A percentile compares a stretch with the other conserved stretches of the same genome.
phyloP scores from a whole-genome alignment of 2,113 vertebrate genomes.

The Corythornis cristatus region DNA sequence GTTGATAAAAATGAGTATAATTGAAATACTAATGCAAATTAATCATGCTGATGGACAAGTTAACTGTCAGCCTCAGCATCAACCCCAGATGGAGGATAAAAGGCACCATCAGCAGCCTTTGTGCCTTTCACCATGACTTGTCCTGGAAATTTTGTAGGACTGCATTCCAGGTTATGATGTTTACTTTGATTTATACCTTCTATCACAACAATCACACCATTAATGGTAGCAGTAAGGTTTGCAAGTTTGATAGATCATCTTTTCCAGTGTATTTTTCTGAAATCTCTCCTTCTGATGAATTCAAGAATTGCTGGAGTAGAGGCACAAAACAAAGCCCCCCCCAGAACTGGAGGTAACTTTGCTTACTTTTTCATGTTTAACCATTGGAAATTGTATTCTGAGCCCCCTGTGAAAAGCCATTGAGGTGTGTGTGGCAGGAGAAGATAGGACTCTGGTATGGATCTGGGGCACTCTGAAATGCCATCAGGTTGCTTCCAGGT shows the following conservation, averaged over 20 bases:
- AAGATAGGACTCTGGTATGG: background rate
- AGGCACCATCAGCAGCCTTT: background rate
- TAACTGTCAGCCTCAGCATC: background rate
- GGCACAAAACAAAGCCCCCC: background rate
- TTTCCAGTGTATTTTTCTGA: background rate
- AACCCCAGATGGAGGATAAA: background rate
- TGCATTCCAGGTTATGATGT: fast-evolving
- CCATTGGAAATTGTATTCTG: background rate
- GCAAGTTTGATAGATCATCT: background rate
- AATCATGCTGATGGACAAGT: background rate
- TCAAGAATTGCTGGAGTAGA: background rate
- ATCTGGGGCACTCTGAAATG: background rate
- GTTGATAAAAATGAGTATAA: background rate
- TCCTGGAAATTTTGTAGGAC: background rate
- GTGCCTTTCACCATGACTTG: background rate
- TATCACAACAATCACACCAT: background rate
- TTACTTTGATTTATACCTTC: background rate
- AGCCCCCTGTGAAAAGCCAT: background rate
- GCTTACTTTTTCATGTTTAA: background rate
- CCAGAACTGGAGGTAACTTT: too few species aligned
- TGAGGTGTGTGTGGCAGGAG: background rate
- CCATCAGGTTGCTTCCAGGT: background rate
- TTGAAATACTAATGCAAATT: background rate
- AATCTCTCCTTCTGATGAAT: background rate
- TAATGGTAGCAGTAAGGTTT: background rate